These are phyloP conservation scores for Polydrusus pterygomalis DNA, from an alignment of 2,888 invertebrate genomes.

Conservation along the genomic window DNA sequence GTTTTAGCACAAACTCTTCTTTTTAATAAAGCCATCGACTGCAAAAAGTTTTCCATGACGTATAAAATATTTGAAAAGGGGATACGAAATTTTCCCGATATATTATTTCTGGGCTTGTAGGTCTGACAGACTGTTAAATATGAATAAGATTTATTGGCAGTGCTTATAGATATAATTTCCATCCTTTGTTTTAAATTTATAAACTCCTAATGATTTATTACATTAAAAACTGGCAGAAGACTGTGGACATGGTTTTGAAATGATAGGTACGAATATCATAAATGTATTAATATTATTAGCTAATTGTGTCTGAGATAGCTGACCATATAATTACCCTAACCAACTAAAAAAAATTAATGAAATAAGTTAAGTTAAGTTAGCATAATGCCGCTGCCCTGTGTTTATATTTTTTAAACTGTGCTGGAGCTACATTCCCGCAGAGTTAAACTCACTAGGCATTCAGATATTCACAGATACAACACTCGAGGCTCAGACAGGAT, in stretches of 20 bases:
- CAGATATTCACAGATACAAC: too few species aligned
- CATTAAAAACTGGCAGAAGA: not conserved
- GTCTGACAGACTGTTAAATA: constrained; percentile 50
- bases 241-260: not conserved
- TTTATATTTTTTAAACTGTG: too few species aligned
- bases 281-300: too few species aligned
- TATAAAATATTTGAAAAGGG: constrained; percentile 41
- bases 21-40: constrained; percentile 44
- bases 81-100: constrained; percentile 48
- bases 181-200: constrained; percentile 27
- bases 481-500: too few species aligned
- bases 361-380: too few species aligned
- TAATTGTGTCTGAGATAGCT: too few species aligned
- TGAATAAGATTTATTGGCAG: constrained; percentile 46
- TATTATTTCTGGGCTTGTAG: constrained; percentile 47
- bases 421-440: too few species aligned
- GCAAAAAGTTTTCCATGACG: constrained; percentile 41
- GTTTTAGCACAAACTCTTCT: constrained; percentile 43
- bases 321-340: too few species aligned
- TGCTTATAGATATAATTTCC: constrained; percentile 22
- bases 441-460: too few species aligned
- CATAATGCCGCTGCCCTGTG: too few species aligned
- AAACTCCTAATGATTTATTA: constrained; percentile 32
- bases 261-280: too few species aligned
- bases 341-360: too few species aligned